phyloP scores from a whole-genome alignment of 2,113 vertebrate species.

The Callocephalon fimbriatum region DNA sequence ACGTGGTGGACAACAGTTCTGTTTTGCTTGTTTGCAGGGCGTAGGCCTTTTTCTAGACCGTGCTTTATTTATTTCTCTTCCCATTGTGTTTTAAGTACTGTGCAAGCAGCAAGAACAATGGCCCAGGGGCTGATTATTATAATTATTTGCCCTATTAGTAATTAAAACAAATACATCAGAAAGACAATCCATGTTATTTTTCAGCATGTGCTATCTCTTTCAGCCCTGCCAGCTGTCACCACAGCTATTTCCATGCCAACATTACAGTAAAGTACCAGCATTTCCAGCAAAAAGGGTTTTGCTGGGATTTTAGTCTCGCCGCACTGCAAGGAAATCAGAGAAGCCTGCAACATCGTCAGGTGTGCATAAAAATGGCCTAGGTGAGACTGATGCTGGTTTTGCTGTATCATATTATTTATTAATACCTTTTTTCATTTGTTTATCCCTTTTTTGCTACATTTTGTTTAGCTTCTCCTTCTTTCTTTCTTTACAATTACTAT shows the following conservation, averaged over 20 bases:
- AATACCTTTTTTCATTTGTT: background rate
- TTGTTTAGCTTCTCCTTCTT: background rate
- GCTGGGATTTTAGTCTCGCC: background rate
- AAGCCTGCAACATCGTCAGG: background rate
- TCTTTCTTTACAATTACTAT: background rate
- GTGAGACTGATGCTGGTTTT: background rate
- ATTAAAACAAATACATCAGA: slow-evolving; percentile 67
- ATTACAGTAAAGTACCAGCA: background rate
- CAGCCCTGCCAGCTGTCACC: slow-evolving; percentile 58
- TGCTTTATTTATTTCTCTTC: slow-evolving; percentile 66
- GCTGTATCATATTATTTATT: background rate
- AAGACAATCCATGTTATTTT: slow-evolving; percentile 59
- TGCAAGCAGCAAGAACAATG: slow-evolving; percentile 54
- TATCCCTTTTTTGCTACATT: background rate
- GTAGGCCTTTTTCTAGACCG: slow-evolving; percentile 27
- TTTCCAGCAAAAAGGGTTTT: slow-evolving; percentile 8
- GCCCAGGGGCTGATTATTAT: slow-evolving; percentile 59
- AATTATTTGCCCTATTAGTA: slow-evolving; percentile 67
- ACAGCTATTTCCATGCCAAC: slow-evolving; percentile 42
- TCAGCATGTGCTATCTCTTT: slow-evolving; percentile 54
- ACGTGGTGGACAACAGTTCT: slow-evolving; percentile 56
- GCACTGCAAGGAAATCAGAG: background rate
- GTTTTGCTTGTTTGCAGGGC: slow-evolving; percentile 47
- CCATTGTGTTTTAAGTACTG: slow-evolving; percentile 57
- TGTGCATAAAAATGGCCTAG: background rate